Evolutionary conservation across 2,888 invertebrate species (phyloP).

Genomic region (Protodeltote pygarga): DNA sequence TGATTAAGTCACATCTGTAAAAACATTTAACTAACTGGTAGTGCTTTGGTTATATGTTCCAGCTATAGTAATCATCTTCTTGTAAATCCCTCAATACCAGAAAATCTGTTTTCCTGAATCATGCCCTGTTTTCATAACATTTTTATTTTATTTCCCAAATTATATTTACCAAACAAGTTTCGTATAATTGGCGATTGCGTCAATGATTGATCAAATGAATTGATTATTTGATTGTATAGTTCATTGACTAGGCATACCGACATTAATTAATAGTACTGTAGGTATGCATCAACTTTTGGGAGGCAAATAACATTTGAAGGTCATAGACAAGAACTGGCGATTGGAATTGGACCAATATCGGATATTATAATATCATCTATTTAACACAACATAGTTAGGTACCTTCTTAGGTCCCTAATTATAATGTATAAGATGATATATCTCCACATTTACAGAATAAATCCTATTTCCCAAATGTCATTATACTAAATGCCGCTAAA

Average conservation of each 20-base stretch:
- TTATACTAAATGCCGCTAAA: no score
- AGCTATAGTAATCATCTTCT: background rate
- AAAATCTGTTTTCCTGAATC: background rate
- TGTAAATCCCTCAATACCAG: background rate
- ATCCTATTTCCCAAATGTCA: no score
- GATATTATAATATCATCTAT: no score
- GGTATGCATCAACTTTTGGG: no score
- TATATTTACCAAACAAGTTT: no score
- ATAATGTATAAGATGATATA: no score
- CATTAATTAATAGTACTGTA: slow-evolving; percentile 27
- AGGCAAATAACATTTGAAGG: slow-evolving; percentile 17
- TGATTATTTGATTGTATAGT: background rate
- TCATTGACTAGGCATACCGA: slow-evolving; percentile 20
- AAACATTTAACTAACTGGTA: background rate
- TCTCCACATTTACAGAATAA: no score
- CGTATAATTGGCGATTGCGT: no score
- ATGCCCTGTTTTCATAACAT: no score
- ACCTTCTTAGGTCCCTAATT: no score
- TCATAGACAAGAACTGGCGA: slow-evolving; percentile 11
- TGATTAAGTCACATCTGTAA: slow-evolving; percentile 23
- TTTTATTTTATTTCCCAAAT: no score
- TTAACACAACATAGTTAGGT: no score
- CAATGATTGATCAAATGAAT: background rate
- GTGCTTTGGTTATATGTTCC: background rate
- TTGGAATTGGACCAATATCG: slow-evolving; percentile 8